Evolutionary conservation across 1,140 invertebrate species (phyloP), one percentile per base, ranked within the genome.

Genomic region (Leptopilina clavipes): DNA sequence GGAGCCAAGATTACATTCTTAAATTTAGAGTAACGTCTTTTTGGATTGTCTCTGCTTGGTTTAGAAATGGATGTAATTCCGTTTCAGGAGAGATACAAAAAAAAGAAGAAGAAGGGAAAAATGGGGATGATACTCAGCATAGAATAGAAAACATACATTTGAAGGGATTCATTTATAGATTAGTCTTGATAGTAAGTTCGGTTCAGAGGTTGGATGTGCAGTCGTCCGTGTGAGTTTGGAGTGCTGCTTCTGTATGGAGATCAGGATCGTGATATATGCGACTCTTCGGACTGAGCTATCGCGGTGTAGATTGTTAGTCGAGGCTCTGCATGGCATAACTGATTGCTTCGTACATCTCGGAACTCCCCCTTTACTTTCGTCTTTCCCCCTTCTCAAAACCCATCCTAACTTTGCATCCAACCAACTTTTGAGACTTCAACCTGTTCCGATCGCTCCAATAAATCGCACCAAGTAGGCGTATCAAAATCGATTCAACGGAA

Each of bases 381-480:
- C 73, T 75, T 76, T 40, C 37, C 37, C 48, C 18, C 18, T 70
- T 22, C 43, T 65, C 8, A 65, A 65, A 65, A 31, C 56, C 56
- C 70, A 79, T 78, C 54, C 77, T 71, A 80, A 44, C 52, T 76
- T 44, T 44, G 22, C 37, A 56, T 65, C 14, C 74, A 74, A 44
- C 52, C 72, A 75, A 76, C 70, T 52, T n/a, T 43, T 14, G 44
- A 31, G 25, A 54, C 31, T 52, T n/a, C 19, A 18, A 52, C 71
- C 37, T 56, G 43, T 40, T 37, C 54, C 70, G 65, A 70, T 65
- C 77, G 40, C 71, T 75, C 44, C 48, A 70, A 70, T 72, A 75
- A 74, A 81, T 80, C 54, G 74, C 44, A 22, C 56, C 45, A 75
- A 78, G 81, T 79, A 79, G 82, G 79, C 74, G 82, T 83, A 82